A percentile compares a stretch with the other conserved stretches of the same genome.
Evolutionary conservation across 2,113 vertebrate species (phyloP).

Genomic region (Hystrix cristata): DNA sequence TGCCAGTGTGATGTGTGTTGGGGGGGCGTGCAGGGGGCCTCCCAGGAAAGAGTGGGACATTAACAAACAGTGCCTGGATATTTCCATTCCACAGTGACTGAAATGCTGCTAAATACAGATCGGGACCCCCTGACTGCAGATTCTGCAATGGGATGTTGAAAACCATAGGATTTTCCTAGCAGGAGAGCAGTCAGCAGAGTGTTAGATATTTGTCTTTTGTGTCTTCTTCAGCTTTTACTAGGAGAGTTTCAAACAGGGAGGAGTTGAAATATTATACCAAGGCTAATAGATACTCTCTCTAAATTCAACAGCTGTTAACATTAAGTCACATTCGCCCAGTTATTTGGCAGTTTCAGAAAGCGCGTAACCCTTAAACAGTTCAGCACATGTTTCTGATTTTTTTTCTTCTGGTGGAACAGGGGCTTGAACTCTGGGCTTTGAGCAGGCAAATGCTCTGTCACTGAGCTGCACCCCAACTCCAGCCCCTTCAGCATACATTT

Average conservation of each 20-base stretch:
- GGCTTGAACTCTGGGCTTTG: neutral
- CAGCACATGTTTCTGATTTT: neutral
- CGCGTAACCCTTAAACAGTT: neutral
- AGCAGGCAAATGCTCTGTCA: neutral
- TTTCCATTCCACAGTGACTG: neutral
- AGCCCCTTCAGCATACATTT: neutral
- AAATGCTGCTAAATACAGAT: neutral
- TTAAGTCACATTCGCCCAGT: neutral
- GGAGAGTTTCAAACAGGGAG: neutral
- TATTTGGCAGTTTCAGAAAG: neutral
- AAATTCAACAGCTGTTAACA: neutral
- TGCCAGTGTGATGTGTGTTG: neutral
- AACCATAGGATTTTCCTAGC: neutral
- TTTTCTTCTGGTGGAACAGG: neutral
- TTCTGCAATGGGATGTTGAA: neutral
- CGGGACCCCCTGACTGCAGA: rapidly evolving
- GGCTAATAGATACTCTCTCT: neutral
- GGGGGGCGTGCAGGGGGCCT: too few relatives aligned
- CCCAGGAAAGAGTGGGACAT: neutral
- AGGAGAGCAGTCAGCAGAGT: too few relatives aligned
- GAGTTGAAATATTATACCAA: neutral
- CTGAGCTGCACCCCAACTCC: too few relatives aligned
- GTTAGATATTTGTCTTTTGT: neutral
- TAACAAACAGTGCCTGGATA: neutral
- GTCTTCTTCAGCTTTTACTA: neutral